Evolutionary conservation across 2,888 invertebrate genomes (phyloP), one percentile per base, ranked within the genome.

Genomic region (Anaspis maculata): DNA sequence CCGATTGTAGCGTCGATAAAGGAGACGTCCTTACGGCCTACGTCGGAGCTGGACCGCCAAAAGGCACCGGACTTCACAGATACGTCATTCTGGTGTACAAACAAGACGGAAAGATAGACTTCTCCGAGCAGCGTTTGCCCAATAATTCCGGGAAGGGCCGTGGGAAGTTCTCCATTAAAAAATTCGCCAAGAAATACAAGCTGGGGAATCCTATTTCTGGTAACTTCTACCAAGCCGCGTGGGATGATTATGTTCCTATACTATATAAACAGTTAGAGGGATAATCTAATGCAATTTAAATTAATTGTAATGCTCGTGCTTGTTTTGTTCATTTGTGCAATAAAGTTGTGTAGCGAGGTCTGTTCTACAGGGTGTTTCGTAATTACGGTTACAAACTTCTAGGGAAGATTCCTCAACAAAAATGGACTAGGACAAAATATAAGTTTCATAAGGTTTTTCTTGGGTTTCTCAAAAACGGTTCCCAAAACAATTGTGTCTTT

Each of bases 191-290:
- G 34, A 90, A 90, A 53, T 83, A 92, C 61, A 73, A 77, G 1
- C 67, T 92, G n/a, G 88, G 85, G 0, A 65, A 76, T 24, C 90
- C 91, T 0, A 67, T 90, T n/a, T 88, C 88, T 31, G 91, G 87
- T 5, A 92, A 90, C 60, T 82, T 90, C 59, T 94, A 79, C 59
- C 80, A 83, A 57, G 89, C 91, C 0, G 77, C 87, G 59, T 91
- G 74, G 64, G 91, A 94, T 57, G 84, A 85, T 50, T 91, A 89
- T 54, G 91, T 91, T 0, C 90, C 90, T 0, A 48, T 30, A 33
- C 13, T 51, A 11, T 43, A 32, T 35, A 43, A 42, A 42, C 46
- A 44, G 25, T 13, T 92, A 35, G 34, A 27, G 7, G 24, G n/a
- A n/a, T n/a, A n/a, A n/a, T n/a, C n/a, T n/a, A n/a, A n/a, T n/a